Base-by-base conservation (phyloP, 2,888 invertebrate species). In the Microplitis deprimator region DNA sequence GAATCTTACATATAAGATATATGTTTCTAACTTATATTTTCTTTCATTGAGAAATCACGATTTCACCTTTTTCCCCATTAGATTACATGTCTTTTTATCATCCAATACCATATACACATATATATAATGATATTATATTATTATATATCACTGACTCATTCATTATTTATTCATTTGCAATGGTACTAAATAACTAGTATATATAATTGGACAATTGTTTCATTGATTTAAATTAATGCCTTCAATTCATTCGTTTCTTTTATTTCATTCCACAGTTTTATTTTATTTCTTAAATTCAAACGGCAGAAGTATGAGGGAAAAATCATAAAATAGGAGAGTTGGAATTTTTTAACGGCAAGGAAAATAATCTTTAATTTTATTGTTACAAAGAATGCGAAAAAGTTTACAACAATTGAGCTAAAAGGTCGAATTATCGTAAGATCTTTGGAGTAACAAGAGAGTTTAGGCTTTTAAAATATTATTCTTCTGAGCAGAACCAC, bases 41-140 rank as follows among this genome's bases (percentile, higher is more conserved):
- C 70, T 64, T 65, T 67, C 38, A 62, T 76, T 76, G 76, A 70
- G 76, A 76, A 76, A 76, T 76, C 70, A 76, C 76, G 71, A 76
- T 76, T 76, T 76, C 76, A 76, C 76, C 75, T 75, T 75, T 62
- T 75, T 75, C 69, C 0, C 70, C 64, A 74, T 74, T 39, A 67
- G 59, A 50, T 67, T 67, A 73, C 73, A 50, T 8, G 8, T 50
- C 8, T 50, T 50, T 50, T 50, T 50, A 8, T 50, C 13, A 50
- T 50, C 10, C 13, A 50, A 50, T 50, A 8, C 50, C 50, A 50
- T 50, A 50, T 50, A 10, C 6, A 50, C 13, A 50, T 10, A 50
- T 13, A 50, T 50, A 13, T 13, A 50, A 13, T 29, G 50, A 50
- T 50, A 50, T 50, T 50, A 50, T 50, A 50, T 50, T 50, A 50